A percentile compares a stretch with the other conserved stretches of the same genome.
Evolutionary conservation across 1,140 invertebrate species (phyloP).

Genomic region (Orius laevigatus): DNA sequence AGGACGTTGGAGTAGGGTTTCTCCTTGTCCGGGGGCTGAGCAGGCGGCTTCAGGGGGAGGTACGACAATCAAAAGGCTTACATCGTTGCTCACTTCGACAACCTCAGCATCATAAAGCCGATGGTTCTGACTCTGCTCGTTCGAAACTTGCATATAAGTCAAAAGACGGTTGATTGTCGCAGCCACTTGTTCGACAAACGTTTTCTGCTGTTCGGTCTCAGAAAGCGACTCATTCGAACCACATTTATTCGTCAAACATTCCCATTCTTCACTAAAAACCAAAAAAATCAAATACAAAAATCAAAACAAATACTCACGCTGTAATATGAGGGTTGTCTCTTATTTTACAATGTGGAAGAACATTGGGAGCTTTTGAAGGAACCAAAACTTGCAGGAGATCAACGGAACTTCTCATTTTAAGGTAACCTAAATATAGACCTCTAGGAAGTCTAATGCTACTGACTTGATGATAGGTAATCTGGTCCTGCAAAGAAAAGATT

Average conservation of each 20-base stretch:
- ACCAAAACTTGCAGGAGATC: constrained; percentile 89
- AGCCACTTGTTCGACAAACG: constrained; percentile 58
- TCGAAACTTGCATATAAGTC: constrained; percentile 58
- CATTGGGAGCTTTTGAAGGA: constrained; percentile 75
- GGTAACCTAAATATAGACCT: constrained; percentile 85
- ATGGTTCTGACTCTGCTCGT: constrained; percentile 47
- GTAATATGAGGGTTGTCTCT: constrained; percentile 90
- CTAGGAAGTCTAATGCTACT: constrained; percentile 60
- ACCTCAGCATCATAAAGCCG: constrained; percentile 83
- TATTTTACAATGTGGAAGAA: constrained; percentile 80
- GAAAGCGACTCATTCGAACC: constrained; percentile 5
- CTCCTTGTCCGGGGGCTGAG: constrained; percentile 71
- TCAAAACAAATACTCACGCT: constrained; percentile 43
- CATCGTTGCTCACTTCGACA: constrained; percentile 71
- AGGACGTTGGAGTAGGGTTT: constrained; percentile 57
- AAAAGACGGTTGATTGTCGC: constrained; percentile 53
- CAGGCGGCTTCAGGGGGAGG: constrained; percentile 81
- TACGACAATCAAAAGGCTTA: constrained; percentile 77
- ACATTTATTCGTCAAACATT: constrained; percentile 40
- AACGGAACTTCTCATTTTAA: constrained; percentile 89
- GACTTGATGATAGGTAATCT: constrained; percentile 81
- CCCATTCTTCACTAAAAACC: constrained; percentile 73
- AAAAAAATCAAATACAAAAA: background rate
- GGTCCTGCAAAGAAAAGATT: constrained; percentile 39
- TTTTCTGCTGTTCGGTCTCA: constrained; percentile 53